Percentiles rank a stretch among this genome's conserved stretches.
Conservation (phyloP, 2,113 vertebrate genomes). For the Chloebia gouldiae region DNA sequence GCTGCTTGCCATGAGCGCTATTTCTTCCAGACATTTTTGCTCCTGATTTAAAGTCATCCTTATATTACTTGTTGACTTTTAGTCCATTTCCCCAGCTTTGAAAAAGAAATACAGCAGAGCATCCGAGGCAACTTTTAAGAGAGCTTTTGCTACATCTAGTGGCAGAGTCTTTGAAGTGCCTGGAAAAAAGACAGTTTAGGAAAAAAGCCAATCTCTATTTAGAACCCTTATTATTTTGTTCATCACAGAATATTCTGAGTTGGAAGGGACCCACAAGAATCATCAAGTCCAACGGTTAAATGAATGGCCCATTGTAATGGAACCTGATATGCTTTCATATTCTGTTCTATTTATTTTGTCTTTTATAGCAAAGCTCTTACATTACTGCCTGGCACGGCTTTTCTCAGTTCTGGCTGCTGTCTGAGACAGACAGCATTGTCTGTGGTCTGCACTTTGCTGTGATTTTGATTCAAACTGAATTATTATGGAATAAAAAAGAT, state of each 20-base stretch:
- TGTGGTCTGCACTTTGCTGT: not conserved
- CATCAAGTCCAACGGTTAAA: not conserved
- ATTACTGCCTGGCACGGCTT: not conserved
- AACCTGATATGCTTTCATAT: not conserved
- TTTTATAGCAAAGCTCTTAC: not conserved
- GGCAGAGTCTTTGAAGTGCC: slow-evolving; percentile 14
- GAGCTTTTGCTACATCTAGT: slow-evolving; percentile 65
- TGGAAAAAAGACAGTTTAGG: not conserved
- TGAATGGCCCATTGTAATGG: not conserved
- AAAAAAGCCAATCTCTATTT: not conserved
- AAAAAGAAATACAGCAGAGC: not conserved
- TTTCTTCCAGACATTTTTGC: not conserved
- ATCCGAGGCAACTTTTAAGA: not conserved
- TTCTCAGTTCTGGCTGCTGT: not conserved
- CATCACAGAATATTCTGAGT: not conserved
- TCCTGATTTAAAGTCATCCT: not conserved
- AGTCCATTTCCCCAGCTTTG: accelerated
- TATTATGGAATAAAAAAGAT: not conserved
- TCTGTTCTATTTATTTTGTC: not conserved
- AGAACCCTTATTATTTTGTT: not conserved
- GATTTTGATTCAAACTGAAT: not conserved
- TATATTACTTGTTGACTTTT: not conserved
- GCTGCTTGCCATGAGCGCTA: not conserved
- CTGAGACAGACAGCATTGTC: too few species aligned
- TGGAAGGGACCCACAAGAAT: not conserved